Conservation (phyloP, 1,140 invertebrate species). For the Eupeodes corollae region DNA sequence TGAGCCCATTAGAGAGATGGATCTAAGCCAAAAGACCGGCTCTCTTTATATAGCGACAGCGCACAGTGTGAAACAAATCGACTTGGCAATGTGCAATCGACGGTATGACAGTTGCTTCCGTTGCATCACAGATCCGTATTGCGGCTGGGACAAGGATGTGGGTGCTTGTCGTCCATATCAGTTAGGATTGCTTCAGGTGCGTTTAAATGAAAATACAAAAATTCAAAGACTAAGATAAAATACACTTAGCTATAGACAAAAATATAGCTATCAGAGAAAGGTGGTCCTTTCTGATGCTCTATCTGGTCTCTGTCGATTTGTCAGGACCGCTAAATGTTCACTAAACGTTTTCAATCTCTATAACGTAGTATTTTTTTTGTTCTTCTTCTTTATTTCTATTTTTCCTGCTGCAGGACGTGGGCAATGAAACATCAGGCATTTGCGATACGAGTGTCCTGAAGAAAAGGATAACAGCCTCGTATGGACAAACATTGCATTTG, state of each 20-base stretch:
- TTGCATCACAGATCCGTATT: constrained; percentile 71
- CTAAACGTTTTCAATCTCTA: neutral
- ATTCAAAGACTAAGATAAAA: too few relatives aligned
- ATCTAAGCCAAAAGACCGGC: constrained; percentile 56
- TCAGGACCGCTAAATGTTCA: neutral
- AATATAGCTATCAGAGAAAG: too few relatives aligned
- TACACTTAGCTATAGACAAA: too few relatives aligned
- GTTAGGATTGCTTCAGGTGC: constrained; percentile 44
- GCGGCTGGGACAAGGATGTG: constrained; percentile 70
- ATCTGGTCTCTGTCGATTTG: neutral
- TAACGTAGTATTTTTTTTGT: neutral
- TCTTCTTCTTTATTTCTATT: constrained; percentile 1
- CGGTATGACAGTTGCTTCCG: constrained; percentile 65
- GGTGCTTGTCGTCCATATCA: constrained; percentile 60
- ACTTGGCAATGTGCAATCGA: constrained; percentile 58
- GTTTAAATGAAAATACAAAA: too few relatives aligned
- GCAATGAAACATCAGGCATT: constrained; percentile 55
- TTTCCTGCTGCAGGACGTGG: constrained; percentile 51
- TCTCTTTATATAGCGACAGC: constrained; percentile 68
- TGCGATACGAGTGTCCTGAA: constrained; percentile 58
- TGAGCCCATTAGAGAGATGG: constrained; percentile 62
- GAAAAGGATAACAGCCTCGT: constrained; percentile 57
- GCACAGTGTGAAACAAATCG: constrained; percentile 60
- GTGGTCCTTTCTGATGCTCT: too few relatives aligned
- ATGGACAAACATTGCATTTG: constrained; percentile 65